Base-by-base conservation (phyloP, 2,888 invertebrate species). In the Chouioia cunea region DNA sequence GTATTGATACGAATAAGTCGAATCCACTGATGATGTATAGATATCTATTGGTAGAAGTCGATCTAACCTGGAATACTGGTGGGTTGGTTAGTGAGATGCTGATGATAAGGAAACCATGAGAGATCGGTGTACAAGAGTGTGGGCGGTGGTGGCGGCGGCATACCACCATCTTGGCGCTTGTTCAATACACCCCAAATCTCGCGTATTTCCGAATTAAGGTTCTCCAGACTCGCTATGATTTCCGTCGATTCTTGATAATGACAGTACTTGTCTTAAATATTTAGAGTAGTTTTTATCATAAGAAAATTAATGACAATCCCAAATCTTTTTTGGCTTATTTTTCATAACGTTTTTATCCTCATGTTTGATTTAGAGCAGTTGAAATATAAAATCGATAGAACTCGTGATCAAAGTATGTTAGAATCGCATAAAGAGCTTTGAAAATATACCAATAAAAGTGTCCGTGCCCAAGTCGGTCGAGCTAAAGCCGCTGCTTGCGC, bases 121-220 rank as follows among this genome's bases (percentile, higher is more conserved):
- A 89, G 81, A 77, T 89, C 89, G 50, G 88, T 88, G 76, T 88
- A 89, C 77, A 89, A 85, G 75, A 89, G 81, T 71, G 89, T 88
- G 46, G 87, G 83, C 52, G 87, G 83, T 43, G 87, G 83, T 53
- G 89, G 86, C 76, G 88, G 86, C 27, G 88, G 86, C 58, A 88
- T 85, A 74, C 83, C 87, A 76, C 87, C 87, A 75, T 88, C 87
- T 73, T 90, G 90, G 73, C 89, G 89, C 77, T 90, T 90, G 75
- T 90, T 88, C 52, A 92, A 83, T 70, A 91, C 90, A 73, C 91
- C 90, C 88, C 92, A 90, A 73, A 92, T 91, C 81, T 92, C 92
- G 57, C 90, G 88, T 74, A 92, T 92, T 83, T 92, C 92, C 0
- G 90, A 89, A 83, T 92, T 92, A 18, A 92, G 86, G 78, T 90